Evolutionary conservation across 2,888 invertebrate genomes (phyloP).

Genomic region (Dryococelus australis): DNA sequence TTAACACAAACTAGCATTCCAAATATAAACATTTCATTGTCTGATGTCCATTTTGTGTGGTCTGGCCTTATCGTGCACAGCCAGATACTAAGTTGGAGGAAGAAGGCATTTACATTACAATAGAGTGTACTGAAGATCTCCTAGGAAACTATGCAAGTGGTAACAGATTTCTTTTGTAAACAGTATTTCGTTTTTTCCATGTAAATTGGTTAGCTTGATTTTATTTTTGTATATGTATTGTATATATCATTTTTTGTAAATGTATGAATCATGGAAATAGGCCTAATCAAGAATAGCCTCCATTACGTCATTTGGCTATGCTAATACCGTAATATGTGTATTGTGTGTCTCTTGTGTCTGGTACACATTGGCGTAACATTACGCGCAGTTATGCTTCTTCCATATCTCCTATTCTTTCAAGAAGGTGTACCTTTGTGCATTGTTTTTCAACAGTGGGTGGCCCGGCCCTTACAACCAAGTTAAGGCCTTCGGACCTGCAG

Average conservation of each 20-base stretch:
- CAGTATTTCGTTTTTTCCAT: not conserved
- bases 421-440: not conserved
- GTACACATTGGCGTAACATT: not conserved
- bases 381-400: slow-evolving; percentile 3
- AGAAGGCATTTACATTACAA: not conserved
- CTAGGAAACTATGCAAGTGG: not conserved
- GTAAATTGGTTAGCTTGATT: not conserved
- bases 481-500: no score
- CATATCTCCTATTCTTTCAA: not conserved
- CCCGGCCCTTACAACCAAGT: not conserved
- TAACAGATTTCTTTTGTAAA: not conserved
- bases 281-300: not conserved
- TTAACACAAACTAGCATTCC: not conserved
- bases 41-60: not conserved
- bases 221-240: not conserved
- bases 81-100: not conserved
- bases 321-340: not conserved
- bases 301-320: not conserved
- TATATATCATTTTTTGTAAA: not conserved
- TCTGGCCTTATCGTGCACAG: not conserved
- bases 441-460: not conserved
- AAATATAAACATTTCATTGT: not conserved
- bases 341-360: not conserved
- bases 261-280: not conserved
- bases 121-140: not conserved